phyloP scores from a whole-genome alignment of 2,113 vertebrate genomes.

The Phyllostomus hastatus region DNA sequence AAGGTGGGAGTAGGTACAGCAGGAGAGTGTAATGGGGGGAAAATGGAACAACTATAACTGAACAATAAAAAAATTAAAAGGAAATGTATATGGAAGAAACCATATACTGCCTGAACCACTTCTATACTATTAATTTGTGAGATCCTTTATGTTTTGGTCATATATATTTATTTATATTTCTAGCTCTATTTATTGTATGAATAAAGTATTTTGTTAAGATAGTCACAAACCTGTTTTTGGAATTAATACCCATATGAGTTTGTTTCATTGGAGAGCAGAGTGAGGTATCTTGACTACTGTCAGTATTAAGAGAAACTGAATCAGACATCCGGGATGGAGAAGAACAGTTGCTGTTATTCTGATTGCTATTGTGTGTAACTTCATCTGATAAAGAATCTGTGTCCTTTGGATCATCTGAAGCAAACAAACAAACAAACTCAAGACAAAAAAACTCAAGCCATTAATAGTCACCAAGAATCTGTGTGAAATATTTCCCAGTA shows the following conservation, averaged over 20 bases:
- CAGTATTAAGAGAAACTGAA: conserved; percentile 97
- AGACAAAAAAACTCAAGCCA: neutral
- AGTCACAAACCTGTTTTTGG: conserved; percentile 88
- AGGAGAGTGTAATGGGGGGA: too few species aligned
- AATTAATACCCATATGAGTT: conserved; percentile 83
- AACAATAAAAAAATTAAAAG: neutral
- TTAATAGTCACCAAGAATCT: conserved; percentile 26
- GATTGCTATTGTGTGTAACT: conserved; percentile 96
- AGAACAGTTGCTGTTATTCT: conserved; percentile 99
- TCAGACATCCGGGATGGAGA: conserved; percentile 99
- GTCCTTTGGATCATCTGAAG: conserved; percentile 91
- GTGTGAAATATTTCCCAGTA: neutral
- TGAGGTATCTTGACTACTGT: conserved; percentile 96
- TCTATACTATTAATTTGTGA: conserved; percentile 28
- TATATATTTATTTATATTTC: neutral
- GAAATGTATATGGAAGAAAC: neutral
- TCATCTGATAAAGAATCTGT: conserved; percentile 95
- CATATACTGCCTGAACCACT: neutral
- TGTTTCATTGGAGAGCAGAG: conserved; percentile 94
- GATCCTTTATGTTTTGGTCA: neutral
- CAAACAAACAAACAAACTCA: too few species aligned
- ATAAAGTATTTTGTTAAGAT: conserved; percentile 20
- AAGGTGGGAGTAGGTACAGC: too few species aligned
- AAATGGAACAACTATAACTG: too few species aligned
- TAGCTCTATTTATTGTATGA: conserved; percentile 26